Evolutionary conservation across 1,140 invertebrate genomes (phyloP).

Genomic region (Drosophila pallidifrons): DNA sequence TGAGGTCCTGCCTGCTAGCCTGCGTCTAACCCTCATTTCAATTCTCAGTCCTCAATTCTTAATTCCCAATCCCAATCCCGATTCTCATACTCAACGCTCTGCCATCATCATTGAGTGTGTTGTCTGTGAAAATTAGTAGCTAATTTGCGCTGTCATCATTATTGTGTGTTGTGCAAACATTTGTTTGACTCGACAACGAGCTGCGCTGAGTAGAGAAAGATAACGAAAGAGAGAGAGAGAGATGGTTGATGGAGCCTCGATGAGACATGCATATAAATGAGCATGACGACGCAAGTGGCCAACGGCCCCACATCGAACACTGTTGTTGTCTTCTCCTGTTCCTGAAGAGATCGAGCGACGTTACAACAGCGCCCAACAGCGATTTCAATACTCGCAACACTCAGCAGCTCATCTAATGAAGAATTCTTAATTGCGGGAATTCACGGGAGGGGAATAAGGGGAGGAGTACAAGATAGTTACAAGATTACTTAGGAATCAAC

Average conservation of each 20-base stretch:
- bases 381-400: constrained; percentile 30
- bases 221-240: background rate
- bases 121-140: constrained; percentile 81
- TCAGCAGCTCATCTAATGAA: constrained; percentile 10
- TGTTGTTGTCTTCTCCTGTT: constrained; percentile 8
- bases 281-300: constrained; percentile 22
- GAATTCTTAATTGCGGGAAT: too few species aligned
- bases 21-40: constrained; percentile 35
- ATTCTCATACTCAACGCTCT: constrained; percentile 1
- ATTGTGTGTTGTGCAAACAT: constrained; percentile 82
- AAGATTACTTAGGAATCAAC: background rate
- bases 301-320: background rate
- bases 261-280: constrained; percentile 50
- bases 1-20: constrained; percentile 64
- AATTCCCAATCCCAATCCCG: background rate
- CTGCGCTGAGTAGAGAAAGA: constrained; percentile 16
- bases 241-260: background rate
- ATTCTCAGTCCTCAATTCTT: background rate
- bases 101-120: constrained; percentile 30
- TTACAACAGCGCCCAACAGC: constrained; percentile 31
- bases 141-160: constrained; percentile 83
- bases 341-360: background rate
- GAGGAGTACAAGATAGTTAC: background rate
- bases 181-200: constrained; percentile 63
- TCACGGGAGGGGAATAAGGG: too few species aligned